phyloP scores from a whole-genome alignment of 2,888 invertebrate genomes.

The Drosophila kanekoi region DNA sequence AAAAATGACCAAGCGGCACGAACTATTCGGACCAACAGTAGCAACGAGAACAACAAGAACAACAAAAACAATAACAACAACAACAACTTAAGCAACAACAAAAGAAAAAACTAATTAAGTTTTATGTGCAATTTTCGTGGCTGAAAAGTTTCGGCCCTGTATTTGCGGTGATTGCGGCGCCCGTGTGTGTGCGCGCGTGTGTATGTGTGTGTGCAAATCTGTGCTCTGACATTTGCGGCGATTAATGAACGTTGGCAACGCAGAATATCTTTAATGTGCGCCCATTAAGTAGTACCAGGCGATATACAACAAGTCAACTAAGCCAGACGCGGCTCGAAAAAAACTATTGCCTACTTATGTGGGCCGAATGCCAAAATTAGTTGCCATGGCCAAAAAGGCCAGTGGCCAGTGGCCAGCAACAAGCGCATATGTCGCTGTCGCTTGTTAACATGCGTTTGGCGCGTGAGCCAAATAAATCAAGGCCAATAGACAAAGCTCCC shows the following conservation, averaged over 20 bases:
- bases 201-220: constrained; percentile 49
- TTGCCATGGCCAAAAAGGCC: constrained; percentile 3
- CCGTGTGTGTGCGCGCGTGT: constrained; percentile 28
- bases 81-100: constrained; percentile 18
- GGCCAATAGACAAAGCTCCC: constrained; percentile 34
- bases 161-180: constrained; percentile 38
- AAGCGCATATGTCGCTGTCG: constrained; percentile 38
- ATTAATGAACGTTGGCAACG: constrained; percentile 59
- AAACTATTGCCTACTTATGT: constrained; percentile 55
- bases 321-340: constrained; percentile 11
- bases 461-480: constrained; percentile 65
- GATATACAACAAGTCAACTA: constrained; percentile 8
- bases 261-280: constrained; percentile 63
- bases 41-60: constrained; percentile 23
- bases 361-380: constrained; percentile 38
- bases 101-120: constrained; percentile 75
- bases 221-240: constrained; percentile 68
- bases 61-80: constrained; percentile 17
- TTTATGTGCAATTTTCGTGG: constrained; percentile 79
- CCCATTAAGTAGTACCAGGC: constrained; percentile 42
- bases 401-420: constrained; percentile 5
- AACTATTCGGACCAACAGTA: constrained; percentile 37
- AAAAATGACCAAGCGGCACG: constrained; percentile 76
- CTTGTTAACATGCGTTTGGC: constrained; percentile 75
- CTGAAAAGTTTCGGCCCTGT: constrained; percentile 67